Percentiles rank a stretch among this genome's conserved stretches.
These are phyloP conservation scores for Chionoecetes opilio DNA, from an alignment of 1,140 invertebrate genomes.

Conservation along the genomic window DNA sequence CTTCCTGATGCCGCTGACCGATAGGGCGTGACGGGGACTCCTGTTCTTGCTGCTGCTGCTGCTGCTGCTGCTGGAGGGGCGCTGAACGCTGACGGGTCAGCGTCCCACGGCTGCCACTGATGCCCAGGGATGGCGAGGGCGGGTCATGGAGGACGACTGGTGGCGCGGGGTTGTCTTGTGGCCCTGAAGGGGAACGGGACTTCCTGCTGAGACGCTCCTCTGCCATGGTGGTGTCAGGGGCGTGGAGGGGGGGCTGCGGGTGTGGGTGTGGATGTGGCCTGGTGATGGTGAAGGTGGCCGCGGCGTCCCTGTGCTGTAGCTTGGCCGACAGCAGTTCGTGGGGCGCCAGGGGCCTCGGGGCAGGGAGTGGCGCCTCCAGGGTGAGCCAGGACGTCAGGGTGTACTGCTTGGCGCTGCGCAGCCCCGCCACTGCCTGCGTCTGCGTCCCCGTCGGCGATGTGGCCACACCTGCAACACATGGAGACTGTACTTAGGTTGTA, in stretches of 20 bases:
- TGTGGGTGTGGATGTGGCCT: neutral
- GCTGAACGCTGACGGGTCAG: neutral
- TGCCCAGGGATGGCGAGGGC: neutral
- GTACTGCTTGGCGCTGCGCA: conserved; percentile 59
- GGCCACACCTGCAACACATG: conserved; percentile 55
- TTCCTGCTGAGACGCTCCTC: neutral
- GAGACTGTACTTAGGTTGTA: neutral
- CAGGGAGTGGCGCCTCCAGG: neutral
- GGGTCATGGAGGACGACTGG: neutral
- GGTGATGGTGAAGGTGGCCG: conserved; percentile 43
- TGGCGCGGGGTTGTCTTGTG: conserved; percentile 24
- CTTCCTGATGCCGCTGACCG: neutral
- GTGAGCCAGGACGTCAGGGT: conserved; percentile 65
- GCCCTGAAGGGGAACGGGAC: neutral
- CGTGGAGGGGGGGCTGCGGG: no score
- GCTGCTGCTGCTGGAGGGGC: conserved; percentile 44
- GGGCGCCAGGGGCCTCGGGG: neutral
- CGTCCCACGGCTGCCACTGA: neutral
- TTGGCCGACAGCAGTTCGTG: conserved; percentile 54
- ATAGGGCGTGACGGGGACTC: conserved; percentile 30
- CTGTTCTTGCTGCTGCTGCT: conserved; percentile 41
- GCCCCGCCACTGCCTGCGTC: conserved; percentile 58
- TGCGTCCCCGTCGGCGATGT: conserved; percentile 69
- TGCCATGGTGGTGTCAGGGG: no score
- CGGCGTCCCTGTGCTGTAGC: neutral